Evolutionary conservation across 2,797 vertebrate species (phyloP), one percentile per base, ranked within the genome.

Genomic region (Anas bahamensis): DNA sequence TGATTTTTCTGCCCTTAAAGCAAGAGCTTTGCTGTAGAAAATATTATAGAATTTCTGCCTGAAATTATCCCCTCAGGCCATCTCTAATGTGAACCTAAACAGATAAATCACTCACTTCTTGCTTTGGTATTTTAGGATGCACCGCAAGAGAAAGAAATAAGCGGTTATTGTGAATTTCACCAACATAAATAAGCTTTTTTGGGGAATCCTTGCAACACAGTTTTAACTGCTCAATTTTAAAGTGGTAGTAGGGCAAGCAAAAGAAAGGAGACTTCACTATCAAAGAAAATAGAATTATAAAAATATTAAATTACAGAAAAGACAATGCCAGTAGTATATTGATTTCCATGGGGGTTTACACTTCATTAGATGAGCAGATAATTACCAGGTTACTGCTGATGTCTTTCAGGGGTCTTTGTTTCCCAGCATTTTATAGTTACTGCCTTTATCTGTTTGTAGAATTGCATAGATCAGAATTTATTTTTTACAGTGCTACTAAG

Each of bases 1-100:
- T 72, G 59, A 65, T 77, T 65, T 66, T 92, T 92, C 66, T 92
- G 41, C 71, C 39, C 46, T 89, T 85, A 83, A 87, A 92, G 50
- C 19, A 94, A 80, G 42, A 86, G 35, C 11, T 86, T 76, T 77
- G 35, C 24, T 92, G 35, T n/a, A 85, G 61, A 93, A 94, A 92
- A 87, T 85, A 84, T 81, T 66, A 48, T 4, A 76, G 77, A 73
- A 71, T 74, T 89, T 83, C 64, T 92, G 37, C 42, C 71, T 89
- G 75, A 89, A 93, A 95, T 91, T 93, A 74, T 85, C 75, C 78
- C 79, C 88, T 87, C 7, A 66, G 84, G 88, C 42, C 52, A 73
- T 19, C 55, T 65, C 55, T 90, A 85, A 93, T 74, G 19, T 66
- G 85, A 94, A 92, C 23, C 17, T 90, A 90, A 87, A 87, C 44